These are phyloP conservation scores for Petroica traversi DNA, from an alignment of 2,113 vertebrate species.

Conservation along the genomic window DNA sequence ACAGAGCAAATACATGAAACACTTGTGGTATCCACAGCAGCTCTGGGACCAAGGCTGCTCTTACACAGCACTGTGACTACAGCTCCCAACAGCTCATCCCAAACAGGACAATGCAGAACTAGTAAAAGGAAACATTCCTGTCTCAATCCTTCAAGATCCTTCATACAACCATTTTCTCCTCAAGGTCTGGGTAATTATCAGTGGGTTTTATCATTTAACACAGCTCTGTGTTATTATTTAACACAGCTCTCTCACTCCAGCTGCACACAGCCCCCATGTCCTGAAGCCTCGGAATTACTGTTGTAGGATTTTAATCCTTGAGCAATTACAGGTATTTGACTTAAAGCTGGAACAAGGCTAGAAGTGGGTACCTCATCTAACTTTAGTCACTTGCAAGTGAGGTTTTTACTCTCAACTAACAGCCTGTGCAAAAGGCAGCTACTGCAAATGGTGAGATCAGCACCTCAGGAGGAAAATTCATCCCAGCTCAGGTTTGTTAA, in stretches of 20 bases:
- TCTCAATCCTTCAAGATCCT: neutral
- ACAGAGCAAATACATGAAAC: neutral
- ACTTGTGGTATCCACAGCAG: neutral
- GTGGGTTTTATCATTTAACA: neutral
- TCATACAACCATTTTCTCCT: neutral
- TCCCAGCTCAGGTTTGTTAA: neutral
- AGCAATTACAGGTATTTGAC: neutral
- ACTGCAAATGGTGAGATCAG: neutral
- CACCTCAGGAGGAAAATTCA: neutral
- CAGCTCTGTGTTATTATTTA: neutral
- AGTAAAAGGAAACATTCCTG: neutral
- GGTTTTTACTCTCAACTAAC: neutral
- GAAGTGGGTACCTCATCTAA: neutral
- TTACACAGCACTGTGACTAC: too few relatives aligned
- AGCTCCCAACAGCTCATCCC: neutral
- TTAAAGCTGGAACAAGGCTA: neutral
- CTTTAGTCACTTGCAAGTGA: neutral
- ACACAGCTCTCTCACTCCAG: neutral
- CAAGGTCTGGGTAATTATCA: neutral
- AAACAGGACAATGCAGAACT: rapidly evolving
- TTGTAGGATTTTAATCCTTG: neutral
- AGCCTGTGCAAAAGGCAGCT: neutral
- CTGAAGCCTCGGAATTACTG: neutral
- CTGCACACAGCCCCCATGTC: rapidly evolving
- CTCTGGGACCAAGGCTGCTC: neutral